These are phyloP conservation scores for Saccopteryx bilineata DNA, from an alignment of 2,113 vertebrate genomes.

Conservation along the genomic window DNA sequence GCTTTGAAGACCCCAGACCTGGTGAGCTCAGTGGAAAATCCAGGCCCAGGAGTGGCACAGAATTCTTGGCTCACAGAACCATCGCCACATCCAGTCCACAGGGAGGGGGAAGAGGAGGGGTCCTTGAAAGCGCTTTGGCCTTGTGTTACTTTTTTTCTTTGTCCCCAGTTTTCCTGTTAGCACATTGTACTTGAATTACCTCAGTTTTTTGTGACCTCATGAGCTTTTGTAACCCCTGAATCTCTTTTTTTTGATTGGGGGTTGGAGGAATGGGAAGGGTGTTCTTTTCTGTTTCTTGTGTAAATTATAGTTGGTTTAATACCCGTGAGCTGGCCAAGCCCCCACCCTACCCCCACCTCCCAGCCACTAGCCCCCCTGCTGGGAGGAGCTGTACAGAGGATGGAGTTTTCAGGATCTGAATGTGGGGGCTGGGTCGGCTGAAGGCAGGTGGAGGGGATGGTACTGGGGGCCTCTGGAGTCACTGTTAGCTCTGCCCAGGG, in stretches of 20 bases:
- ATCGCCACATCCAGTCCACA: background rate
- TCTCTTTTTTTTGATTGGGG: slow-evolving; percentile 87
- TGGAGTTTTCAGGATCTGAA: slow-evolving; percentile 24
- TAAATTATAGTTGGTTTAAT: slow-evolving; percentile 65
- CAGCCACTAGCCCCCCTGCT: background rate
- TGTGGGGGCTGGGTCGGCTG: background rate
- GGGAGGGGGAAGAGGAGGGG: background rate
- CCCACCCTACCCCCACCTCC: background rate
- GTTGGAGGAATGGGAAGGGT: slow-evolving; percentile 67
- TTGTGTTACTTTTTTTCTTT: slow-evolving; percentile 74
- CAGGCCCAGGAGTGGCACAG: background rate
- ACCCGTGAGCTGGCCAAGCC: slow-evolving; percentile 25
- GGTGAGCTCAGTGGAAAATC: background rate
- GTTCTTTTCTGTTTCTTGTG: slow-evolving; percentile 70
- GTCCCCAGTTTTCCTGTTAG: slow-evolving; percentile 84
- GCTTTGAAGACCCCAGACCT: background rate
- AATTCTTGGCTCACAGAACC: background rate
- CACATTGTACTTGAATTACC: slow-evolving; percentile 99
- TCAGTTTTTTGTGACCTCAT: slow-evolving; percentile 98
- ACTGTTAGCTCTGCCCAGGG: background rate
- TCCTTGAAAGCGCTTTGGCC: slow-evolving; percentile 64
- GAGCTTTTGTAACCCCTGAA: slow-evolving; percentile 89
- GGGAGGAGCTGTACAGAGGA: background rate
- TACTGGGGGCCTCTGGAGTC: background rate
- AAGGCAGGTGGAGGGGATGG: background rate